phyloP scores from a whole-genome alignment of 2,888 invertebrate species.

The Hydropsyche betteni region DNA sequence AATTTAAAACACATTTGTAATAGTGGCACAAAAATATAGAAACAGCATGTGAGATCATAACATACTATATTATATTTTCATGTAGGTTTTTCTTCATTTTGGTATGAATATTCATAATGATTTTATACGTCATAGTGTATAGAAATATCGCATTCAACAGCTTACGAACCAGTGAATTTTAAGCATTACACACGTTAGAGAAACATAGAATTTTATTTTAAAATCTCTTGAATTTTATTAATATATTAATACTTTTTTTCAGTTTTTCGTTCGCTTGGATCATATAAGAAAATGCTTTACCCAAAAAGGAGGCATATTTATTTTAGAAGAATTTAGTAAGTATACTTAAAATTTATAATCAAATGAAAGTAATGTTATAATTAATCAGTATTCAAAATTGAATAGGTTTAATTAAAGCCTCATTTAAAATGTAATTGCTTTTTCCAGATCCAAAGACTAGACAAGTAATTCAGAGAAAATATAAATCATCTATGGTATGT shows the following conservation, averaged over 20 bases:
- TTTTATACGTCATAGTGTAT: constrained; percentile 18
- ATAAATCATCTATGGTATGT: constrained; percentile 96
- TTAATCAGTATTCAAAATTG: not conserved
- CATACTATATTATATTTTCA: constrained; percentile 8
- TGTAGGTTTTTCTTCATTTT: not conserved
- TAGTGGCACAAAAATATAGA: constrained; percentile 3
- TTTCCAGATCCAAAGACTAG: constrained; percentile 96
- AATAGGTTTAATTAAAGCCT: constrained; percentile 28
- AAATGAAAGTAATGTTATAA: constrained; percentile 37
- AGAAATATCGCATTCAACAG: constrained; percentile 22
- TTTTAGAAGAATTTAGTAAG: constrained; percentile 99
- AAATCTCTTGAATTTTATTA: constrained; percentile 28
- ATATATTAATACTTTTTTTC: constrained; percentile 65
- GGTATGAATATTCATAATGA: not conserved
- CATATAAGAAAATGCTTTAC: constrained; percentile 99
- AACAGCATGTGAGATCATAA: constrained; percentile 4
- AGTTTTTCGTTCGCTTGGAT: constrained; percentile 99
- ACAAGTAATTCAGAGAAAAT: constrained; percentile 95
- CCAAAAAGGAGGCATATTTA: constrained; percentile 98
- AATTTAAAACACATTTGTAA: too few species aligned
- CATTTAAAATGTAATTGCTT: constrained; percentile 39
- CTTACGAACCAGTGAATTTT: constrained; percentile 24
- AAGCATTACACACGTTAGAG: constrained; percentile 21
- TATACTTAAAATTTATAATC: constrained; percentile 30
- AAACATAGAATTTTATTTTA: not conserved